Conservation (phyloP, 2,113 vertebrate species). For the Apeltes quadracus region DNA sequence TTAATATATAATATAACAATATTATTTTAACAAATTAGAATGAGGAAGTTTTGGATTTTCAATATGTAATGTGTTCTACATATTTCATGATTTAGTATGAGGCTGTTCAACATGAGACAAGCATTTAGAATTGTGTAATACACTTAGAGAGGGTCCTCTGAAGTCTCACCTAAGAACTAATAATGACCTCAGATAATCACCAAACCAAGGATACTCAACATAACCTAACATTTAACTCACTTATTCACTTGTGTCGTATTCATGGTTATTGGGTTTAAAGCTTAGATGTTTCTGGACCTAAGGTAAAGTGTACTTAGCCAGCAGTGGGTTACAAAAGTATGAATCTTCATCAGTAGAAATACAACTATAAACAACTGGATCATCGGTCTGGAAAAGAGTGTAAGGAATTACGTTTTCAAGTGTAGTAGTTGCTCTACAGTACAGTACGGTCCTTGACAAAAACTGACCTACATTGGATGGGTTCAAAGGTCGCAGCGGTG, state of each 20-base stretch:
- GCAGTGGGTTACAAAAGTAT: background rate
- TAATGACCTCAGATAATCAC: background rate
- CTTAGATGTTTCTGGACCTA: background rate
- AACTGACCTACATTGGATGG: background rate
- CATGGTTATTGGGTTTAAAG: too few relatives aligned
- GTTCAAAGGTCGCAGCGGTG: constrained; percentile 17
- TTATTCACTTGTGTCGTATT: background rate
- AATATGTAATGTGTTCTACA: background rate
- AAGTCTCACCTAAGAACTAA: background rate
- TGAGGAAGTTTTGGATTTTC: background rate
- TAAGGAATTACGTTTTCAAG: background rate
- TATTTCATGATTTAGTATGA: background rate
- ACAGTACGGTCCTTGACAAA: background rate
- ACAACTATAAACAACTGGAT: background rate
- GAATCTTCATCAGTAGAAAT: background rate
- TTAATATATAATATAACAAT: too few relatives aligned
- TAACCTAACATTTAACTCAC: background rate
- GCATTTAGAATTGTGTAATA: background rate
- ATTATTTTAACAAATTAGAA: background rate
- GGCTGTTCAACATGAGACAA: background rate
- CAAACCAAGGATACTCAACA: background rate
- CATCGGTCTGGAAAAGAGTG: background rate
- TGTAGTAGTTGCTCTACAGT: background rate
- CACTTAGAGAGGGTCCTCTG: background rate
- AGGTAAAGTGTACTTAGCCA: background rate